Conservation (phyloP, 2,113 vertebrate species). For the Odontophorus gujanensis region DNA sequence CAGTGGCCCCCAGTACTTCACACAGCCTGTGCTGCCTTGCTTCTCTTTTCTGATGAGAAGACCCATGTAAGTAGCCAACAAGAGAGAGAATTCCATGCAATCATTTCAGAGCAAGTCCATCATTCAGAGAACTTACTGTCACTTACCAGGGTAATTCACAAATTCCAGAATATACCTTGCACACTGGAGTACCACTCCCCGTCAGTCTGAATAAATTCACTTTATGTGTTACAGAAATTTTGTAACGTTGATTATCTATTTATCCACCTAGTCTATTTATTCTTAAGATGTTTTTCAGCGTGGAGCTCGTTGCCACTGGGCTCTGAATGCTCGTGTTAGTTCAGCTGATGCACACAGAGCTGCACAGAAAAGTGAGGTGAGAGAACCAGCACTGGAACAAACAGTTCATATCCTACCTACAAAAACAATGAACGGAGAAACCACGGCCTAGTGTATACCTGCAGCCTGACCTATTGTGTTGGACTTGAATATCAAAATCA, state of each 20-base stretch:
- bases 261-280: background rate
- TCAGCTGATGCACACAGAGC: background rate
- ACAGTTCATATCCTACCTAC: no score
- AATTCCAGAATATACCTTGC: background rate
- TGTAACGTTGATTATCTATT: background rate
- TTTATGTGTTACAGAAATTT: background rate
- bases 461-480: background rate
- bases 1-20: background rate
- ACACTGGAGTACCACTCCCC: background rate
- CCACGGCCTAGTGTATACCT: accelerated
- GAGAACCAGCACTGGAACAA: background rate
- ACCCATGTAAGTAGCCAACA: background rate
- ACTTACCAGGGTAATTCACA: background rate
- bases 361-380: background rate
- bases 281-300: background rate
- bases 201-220: background rate
- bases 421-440: background rate
- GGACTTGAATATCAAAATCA: background rate
- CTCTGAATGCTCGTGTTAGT: background rate
- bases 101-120: background rate
- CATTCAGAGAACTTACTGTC: background rate
- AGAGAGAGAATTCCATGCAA: background rate
- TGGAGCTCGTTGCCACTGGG: background rate
- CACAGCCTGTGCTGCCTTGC: background rate
- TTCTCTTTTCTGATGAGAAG: background rate